Conservation (phyloP, 2,113 vertebrate species). For the Gorilla gorilla region DNA sequence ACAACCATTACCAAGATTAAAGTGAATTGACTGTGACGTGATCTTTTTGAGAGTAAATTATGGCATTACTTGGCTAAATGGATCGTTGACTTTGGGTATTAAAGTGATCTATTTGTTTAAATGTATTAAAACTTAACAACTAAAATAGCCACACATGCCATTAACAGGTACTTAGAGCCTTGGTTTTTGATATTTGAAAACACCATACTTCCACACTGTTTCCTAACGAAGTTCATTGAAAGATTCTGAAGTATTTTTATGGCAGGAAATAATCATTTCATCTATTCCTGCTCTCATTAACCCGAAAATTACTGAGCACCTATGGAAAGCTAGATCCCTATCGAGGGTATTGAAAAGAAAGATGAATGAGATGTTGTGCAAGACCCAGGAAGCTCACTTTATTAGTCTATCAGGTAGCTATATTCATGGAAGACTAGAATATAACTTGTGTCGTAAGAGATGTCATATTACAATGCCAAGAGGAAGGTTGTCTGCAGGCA, state of each 20-base stretch:
- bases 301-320: rapidly evolving
- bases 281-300: background rate
- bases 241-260: background rate
- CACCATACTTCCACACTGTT: background rate
- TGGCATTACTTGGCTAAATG: constrained; percentile 68
- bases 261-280: background rate
- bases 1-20: constrained; percentile 66
- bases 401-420: background rate
- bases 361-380: background rate
- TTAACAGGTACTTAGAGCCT: constrained; percentile 21
- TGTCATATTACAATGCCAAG: background rate
- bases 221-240: constrained; percentile 19
- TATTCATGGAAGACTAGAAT: background rate
- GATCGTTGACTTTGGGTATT: constrained; percentile 74
- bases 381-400: background rate
- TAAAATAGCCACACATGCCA: constrained; percentile 26
- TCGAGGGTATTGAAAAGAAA: background rate
- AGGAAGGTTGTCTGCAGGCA: background rate
- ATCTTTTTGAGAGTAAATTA: constrained; percentile 75
- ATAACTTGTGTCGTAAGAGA: background rate
- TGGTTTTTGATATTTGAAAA: constrained; percentile 34
- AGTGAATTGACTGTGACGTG: constrained; percentile 73
- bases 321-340: background rate
- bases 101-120: constrained; percentile 73
- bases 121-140: constrained; percentile 53